Evolutionary conservation across 2,113 vertebrate genomes (phyloP), one percentile per base, ranked within the genome.

Genomic region (Lophura nycthemera): DNA sequence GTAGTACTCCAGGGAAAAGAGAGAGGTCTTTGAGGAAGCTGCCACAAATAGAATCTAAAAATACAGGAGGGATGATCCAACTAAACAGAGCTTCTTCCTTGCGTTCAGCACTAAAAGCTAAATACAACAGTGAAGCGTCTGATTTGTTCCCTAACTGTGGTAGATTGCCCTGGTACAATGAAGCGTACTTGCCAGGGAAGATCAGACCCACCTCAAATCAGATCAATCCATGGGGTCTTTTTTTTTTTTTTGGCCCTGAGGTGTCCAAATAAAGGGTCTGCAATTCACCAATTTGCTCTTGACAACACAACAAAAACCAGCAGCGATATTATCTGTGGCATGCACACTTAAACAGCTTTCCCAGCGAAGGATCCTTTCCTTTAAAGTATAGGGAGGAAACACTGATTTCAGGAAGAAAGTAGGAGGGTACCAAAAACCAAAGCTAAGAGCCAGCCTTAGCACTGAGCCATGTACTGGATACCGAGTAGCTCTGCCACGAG

Each of bases 21-120:
- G 74, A 77, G 29, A 67, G 14, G 45, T 89, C 78, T 92, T 92
- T 85, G 74, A 96, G 65, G 73, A 92, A 93, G 83, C 54, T 73
- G 79, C 86, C 80, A 94, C 60, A 89, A 18, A 95, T 83, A 93
- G 13, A 92, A 86, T 81, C 94, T 94, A 93, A 95, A 96, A 94
- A 92, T 93, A 96, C 15, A 74, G 47, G 18, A 81, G 42, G 93
- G 93, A 18, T 17, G 22, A 86, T 65, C 56, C 64, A 88, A 24
- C 24, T 24, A 19, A 66, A 89, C n/a, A 29, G 48, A 67, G 34
- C 0, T 71, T 71, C 11, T 21, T 88, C 57, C 65, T 91, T 86
- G 85, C 43, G 69, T 40, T 63, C 67, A 77, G 12, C 32, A 32
- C 65, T 86, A 84, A 83, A 79, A 88, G 30, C 34, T 56, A 70